Base-by-base conservation (phyloP, 2,888 invertebrate species). In the Chirona hameri region DNA sequence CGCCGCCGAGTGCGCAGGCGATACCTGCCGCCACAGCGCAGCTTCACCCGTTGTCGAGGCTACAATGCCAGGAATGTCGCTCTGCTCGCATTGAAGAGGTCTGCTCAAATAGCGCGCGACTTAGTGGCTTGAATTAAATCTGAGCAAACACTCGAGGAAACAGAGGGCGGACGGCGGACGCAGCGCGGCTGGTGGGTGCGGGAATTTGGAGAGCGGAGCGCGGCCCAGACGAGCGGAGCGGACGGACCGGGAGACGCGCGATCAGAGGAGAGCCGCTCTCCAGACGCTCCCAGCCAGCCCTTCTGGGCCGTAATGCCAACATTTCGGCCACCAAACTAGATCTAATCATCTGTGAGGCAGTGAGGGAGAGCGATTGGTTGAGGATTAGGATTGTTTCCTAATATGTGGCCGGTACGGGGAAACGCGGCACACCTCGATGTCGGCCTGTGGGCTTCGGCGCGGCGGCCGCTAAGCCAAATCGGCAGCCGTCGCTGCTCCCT, bases 71-170 rank as follows among this genome's bases (percentile, higher is more conserved):
- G 76, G 76, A 76, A 76, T 76, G 39, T 76, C 76, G 1, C 21
- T 14, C 76, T 76, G 76, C 76, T 24, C 76, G 76, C 76, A 24
- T 76, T 76, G 76, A 76, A 76, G 76, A 76, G 76, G 76, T 24
- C 76, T 46, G 76, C 76, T 76, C 76, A 76, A 76, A 76, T 76
- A 76, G 24, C 76, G 76, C 76, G 76, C 76, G 76, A 76, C 76
- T 76, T 76, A 76, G 76, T 76, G 76, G 76, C 76, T 76, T 76
- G 76, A 76, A 76, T 76, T 76, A 76, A 76, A 76, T 21, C 76
- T 24, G 24, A 24, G 46, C 76, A 76, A 76, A 76, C 76, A 76
- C 76, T 76, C 31, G 76, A 76, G 18, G 24, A 21, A 15, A 72
- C 76, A 46, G 18, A 24, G 39, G 76, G 46, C 39, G 39, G 39